phyloP scores from a whole-genome alignment of 1,140 invertebrate genomes.

The Drosophila fuyamai region DNA sequence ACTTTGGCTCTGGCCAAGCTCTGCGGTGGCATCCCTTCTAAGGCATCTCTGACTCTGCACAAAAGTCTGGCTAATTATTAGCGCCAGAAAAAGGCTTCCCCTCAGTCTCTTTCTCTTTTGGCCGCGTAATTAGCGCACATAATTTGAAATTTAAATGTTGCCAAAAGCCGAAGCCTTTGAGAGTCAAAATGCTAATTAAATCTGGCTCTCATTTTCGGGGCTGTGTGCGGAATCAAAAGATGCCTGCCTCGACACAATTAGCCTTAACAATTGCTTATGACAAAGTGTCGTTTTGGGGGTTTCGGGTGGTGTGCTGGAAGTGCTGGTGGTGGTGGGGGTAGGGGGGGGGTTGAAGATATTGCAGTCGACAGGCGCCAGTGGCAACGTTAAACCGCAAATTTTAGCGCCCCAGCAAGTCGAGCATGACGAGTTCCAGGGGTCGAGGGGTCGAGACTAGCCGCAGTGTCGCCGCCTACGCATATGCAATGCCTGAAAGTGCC shows the following conservation, averaged over 20 bases:
- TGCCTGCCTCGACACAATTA: conserved; percentile 69
- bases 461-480: conserved; percentile 73
- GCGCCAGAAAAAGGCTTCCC: conserved; percentile 62
- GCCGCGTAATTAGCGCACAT: conserved; percentile 77
- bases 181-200: conserved; percentile 81
- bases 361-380: conserved; percentile 65
- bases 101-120: conserved; percentile 14
- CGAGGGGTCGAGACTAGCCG: conserved; percentile 46
- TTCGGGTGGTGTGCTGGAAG: background rate
- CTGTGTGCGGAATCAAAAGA: conserved; percentile 31
- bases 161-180: conserved; percentile 78
- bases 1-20: conserved; percentile 18
- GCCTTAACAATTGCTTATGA: conserved; percentile 66
- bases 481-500: conserved; percentile 79
- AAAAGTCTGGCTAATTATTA: conserved; percentile 75
- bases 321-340: too few species aligned
- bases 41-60: conserved; percentile 51
- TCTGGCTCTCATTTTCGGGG: conserved; percentile 48
- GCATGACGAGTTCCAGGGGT: conserved; percentile 52
- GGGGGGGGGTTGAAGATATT: conserved; percentile 8
- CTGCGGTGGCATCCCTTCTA: conserved; percentile 22
- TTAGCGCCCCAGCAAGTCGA: conserved; percentile 73
- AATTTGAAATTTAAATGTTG: conserved; percentile 83
- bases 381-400: conserved; percentile 80
- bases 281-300: conserved; percentile 51